Conservation (phyloP, 2,888 invertebrate genomes). For the Synergus japonicus region DNA sequence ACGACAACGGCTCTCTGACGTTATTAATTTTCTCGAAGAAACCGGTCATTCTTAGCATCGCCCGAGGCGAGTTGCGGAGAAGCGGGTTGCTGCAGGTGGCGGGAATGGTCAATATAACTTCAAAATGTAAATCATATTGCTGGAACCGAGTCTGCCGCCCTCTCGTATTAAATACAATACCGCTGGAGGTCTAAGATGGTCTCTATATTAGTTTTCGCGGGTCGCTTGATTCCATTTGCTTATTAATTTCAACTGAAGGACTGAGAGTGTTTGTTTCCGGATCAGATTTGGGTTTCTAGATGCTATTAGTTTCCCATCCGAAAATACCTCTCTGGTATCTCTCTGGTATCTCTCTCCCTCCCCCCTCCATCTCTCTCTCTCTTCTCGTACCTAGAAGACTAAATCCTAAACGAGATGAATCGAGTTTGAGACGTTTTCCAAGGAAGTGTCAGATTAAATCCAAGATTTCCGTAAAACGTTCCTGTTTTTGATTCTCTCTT, state of each 20-base stretch:
- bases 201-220: conserved; percentile 63
- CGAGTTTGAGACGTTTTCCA: background rate
- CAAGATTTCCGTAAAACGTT: background rate
- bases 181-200: conserved; percentile 45
- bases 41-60: conserved; percentile 69
- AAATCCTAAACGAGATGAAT: background rate
- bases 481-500: background rate
- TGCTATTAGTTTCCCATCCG: background rate
- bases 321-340: background rate
- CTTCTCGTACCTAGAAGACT: background rate
- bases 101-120: conserved; percentile 76
- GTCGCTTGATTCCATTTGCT: conserved; percentile 60
- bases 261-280: conserved; percentile 34
- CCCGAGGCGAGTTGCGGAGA: conserved; percentile 60
- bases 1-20: conserved; percentile 45
- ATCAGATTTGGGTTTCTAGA: background rate
- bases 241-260: conserved; percentile 49
- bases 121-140: conserved; percentile 77
- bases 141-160: conserved; percentile 60
- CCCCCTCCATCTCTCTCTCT: no score
- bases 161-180: conserved; percentile 61
- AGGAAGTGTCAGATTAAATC: background rate
- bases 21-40: conserved; percentile 71
- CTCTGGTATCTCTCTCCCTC: background rate
- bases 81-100: conserved; percentile 74